Base-by-base conservation (phyloP, 2,888 invertebrate species). In the Cerceris ruficornis region DNA sequence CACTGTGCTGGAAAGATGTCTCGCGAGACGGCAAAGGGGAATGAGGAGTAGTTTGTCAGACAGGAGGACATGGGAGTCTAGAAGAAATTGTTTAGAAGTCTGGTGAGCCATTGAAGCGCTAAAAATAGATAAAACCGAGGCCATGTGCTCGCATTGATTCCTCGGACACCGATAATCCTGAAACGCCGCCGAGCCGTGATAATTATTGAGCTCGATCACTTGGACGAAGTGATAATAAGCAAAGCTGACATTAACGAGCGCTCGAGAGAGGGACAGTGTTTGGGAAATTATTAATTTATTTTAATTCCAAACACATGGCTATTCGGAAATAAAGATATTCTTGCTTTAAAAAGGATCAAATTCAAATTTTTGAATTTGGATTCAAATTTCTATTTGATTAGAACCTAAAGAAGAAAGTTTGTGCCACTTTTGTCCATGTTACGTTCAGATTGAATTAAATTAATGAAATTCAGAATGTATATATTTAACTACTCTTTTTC, bases 91-190 rank as follows among this genome's bases (percentile, higher is more conserved):
- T 65, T 70, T 66, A 11, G 11, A 28, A 55, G 9, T 39, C 39
- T 11, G 57, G 14, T 9, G 49, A 58, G 55, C 55, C 52, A 17
- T 5, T 13, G 14, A 28, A 41, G 39, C 28, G 57, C 58, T 49
- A 50, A 77, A 77, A 75, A 75, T 75, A 77, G 52, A 54, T 60
- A 43, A 57, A 64, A 9, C 28, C 62, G 55, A 28, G 54, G 65
- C 41, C 52, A 42, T 5, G 15, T 8, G 28, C 14, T 59, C 43
- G 50, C 54, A 13, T 41, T 11, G 28, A 59, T 68, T 68, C 69
- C 55, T 15, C 41, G 6, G 68, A 28, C 14, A 69, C 54, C 69
- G 69, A 60, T 69, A 59, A 41, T 14, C 57, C 28, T 13, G 43
- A 67, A 28, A 17, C 39, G 42, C 43, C 54, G 59, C 28, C 50